Evolutionary conservation across 2,888 invertebrate species (phyloP).

Genomic region (Erebia aethiops): DNA sequence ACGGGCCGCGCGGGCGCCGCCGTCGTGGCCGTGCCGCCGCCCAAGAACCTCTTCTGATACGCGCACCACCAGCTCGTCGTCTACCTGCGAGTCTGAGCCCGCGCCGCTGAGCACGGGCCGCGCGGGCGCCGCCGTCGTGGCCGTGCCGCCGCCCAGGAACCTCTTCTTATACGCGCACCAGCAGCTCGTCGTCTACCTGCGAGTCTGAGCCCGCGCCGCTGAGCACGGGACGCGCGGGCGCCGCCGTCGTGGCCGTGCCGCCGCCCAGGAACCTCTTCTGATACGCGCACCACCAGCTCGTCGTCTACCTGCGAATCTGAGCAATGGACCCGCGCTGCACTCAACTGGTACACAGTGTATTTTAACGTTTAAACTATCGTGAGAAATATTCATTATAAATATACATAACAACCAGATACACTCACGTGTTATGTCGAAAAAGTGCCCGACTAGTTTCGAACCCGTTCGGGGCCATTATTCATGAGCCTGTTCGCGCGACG

Average conservation of each 20-base stretch:
- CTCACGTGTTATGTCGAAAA: too few relatives aligned
- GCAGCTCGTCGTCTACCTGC: constrained; percentile 49
- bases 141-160: constrained; percentile 77
- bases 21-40: constrained; percentile 86
- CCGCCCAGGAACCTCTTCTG: constrained; percentile 67
- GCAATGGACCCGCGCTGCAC: not conserved
- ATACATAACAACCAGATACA: too few relatives aligned
- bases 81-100: constrained; percentile 73
- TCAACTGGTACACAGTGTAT: too few relatives aligned
- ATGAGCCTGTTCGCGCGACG: too few relatives aligned
- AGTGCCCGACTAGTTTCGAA: too few relatives aligned
- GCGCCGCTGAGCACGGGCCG: constrained; percentile 91
- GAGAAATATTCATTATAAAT: too few relatives aligned
- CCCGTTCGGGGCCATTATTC: too few relatives aligned
- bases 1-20: constrained; percentile 95
- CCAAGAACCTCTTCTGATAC: constrained; percentile 66
- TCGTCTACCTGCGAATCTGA: constrained; percentile 45
- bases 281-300: constrained; percentile 51
- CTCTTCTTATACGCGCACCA: constrained; percentile 61
- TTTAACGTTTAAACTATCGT: too few relatives aligned
- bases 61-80: constrained; percentile 46
- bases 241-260: constrained; percentile 90
- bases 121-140: constrained; percentile 94
- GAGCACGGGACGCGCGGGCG: constrained; percentile 93
- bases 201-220: constrained; percentile 87